phyloP scores from a whole-genome alignment of 2,113 vertebrate genomes.

The Cygnus buccinator region DNA sequence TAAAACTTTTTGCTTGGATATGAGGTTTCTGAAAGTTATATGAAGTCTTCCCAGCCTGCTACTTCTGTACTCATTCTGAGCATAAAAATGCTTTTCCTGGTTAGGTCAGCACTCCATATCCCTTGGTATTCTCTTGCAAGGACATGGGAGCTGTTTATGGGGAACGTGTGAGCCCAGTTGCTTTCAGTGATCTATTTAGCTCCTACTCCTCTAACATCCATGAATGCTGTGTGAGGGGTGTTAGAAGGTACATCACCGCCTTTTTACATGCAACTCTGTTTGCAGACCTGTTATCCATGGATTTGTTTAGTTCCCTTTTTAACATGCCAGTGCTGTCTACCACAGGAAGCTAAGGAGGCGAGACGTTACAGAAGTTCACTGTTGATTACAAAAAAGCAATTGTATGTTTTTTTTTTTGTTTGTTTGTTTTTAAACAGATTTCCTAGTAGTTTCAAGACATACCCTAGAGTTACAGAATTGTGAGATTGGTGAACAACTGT shows the following conservation, averaged over 20 bases:
- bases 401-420: background rate
- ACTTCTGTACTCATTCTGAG: background rate
- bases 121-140: background rate
- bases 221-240: background rate
- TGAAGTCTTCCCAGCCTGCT: background rate
- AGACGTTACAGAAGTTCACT: background rate
- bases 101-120: rapidly evolving
- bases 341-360: background rate
- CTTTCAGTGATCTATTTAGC: background rate
- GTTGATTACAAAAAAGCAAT: background rate
- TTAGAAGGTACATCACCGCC: background rate
- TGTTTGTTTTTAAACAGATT: background rate
- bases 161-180: background rate
- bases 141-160: background rate
- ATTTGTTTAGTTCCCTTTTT: background rate
- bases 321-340: background rate
- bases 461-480: background rate
- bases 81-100: background rate
- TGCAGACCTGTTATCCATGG: background rate
- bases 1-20: background rate
- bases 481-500: background rate
- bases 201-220: background rate
- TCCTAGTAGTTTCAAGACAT: background rate
- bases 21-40: background rate
- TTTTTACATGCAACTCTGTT: background rate